These are phyloP conservation scores for Anguilla megastoma DNA, from an alignment of 2,797 vertebrate species.

Conservation along the genomic window DNA sequence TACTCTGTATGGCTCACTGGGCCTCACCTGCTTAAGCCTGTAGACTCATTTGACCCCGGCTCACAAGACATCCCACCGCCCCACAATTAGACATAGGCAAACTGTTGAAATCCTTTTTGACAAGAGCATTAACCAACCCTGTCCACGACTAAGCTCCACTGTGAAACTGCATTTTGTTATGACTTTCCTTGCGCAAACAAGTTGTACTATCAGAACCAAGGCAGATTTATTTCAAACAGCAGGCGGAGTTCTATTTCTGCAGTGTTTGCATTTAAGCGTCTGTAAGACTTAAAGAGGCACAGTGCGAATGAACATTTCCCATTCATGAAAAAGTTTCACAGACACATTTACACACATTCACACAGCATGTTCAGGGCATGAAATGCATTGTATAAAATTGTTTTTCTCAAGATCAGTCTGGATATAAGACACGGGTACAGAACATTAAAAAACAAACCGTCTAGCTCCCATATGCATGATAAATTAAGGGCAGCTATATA, in stretches of 20 bases:
- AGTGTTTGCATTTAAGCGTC: slow-evolving; percentile 10
- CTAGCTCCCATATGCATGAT: neutral
- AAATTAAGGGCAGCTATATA: neutral
- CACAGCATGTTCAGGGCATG: neutral
- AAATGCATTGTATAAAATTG: neutral
- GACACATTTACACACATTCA: neutral
- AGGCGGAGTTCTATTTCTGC: neutral
- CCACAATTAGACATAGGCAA: slow-evolving; percentile 54
- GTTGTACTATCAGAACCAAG: neutral
- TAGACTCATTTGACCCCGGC: slow-evolving; percentile 53
- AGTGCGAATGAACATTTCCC: neutral
- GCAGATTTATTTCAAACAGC: slow-evolving; percentile 28
- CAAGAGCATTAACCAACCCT: slow-evolving; percentile 46
- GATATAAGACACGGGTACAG: neutral
- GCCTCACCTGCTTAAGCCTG: slow-evolving; percentile 60
- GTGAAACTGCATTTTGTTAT: slow-evolving; percentile 30
- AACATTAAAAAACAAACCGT: neutral
- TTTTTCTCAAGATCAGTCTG: neutral
- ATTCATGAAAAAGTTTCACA: neutral
- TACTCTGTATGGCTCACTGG: slow-evolving; percentile 31
- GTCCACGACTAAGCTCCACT: slow-evolving; percentile 37
- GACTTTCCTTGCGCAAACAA: slow-evolving; percentile 36
- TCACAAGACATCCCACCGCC: slow-evolving; percentile 38
- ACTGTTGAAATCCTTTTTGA: slow-evolving; percentile 40
- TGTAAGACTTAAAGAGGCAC: neutral